phyloP scores from a whole-genome alignment of 2,113 vertebrate genomes.

The Xenopus tropicalis region DNA sequence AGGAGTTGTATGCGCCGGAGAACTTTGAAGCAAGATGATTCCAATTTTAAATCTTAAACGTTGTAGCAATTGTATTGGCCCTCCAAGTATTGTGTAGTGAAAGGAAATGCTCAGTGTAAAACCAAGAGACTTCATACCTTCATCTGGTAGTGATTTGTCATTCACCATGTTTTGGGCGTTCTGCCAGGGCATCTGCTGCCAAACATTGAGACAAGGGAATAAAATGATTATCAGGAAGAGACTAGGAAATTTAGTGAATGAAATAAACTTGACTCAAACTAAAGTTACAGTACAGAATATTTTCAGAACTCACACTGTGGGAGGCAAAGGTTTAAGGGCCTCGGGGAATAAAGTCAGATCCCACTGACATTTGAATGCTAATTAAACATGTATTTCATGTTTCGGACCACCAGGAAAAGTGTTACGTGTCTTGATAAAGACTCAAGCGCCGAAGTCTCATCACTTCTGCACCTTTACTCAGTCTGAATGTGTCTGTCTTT shows the following conservation, averaged over 20 bases:
- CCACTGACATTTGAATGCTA: constrained; percentile 16
- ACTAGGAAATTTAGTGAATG: constrained; percentile 56
- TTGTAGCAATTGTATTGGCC: constrained; percentile 56
- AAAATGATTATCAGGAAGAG: constrained; percentile 66
- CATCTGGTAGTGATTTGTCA: constrained; percentile 85
- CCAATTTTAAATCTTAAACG: constrained; percentile 50
- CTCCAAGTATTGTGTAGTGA: constrained; percentile 53
- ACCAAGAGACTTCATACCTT: constrained; percentile 60
- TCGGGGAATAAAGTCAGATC: neutral
- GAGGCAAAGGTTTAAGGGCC: constrained; percentile 34
- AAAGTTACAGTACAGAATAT: constrained; percentile 44
- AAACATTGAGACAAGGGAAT: constrained; percentile 63
- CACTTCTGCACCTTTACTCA: too few species aligned
- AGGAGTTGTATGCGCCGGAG: constrained; percentile 15
- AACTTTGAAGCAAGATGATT: constrained; percentile 48
- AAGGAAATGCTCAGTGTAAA: constrained; percentile 64
- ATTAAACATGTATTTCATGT: constrained; percentile 39
- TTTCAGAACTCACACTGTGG: constrained; percentile 36
- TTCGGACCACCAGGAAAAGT: constrained; percentile 34
- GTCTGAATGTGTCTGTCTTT: too few species aligned
- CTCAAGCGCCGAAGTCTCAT: too few species aligned
- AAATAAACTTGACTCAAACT: constrained; percentile 55
- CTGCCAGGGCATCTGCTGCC: constrained; percentile 67
- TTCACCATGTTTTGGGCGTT: constrained; percentile 65
- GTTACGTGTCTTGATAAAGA: neutral